Evolutionary conservation across 2,113 vertebrate genomes (phyloP).

Genomic region (Corythaeola cristata): DNA sequence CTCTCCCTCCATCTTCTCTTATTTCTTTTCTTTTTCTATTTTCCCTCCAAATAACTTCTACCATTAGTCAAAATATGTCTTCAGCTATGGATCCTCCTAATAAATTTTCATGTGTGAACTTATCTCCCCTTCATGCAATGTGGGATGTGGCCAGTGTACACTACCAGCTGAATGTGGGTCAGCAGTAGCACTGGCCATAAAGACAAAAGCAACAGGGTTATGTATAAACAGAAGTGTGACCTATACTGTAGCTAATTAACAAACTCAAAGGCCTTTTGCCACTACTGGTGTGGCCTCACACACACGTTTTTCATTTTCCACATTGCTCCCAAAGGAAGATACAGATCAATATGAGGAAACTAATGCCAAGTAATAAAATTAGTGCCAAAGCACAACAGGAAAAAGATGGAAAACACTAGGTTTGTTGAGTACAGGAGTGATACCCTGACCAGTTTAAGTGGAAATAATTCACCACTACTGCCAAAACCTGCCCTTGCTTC

Average conservation of each 20-base stretch:
- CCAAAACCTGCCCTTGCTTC: neutral
- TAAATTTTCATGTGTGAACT: neutral
- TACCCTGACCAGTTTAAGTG: neutral
- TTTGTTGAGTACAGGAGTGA: neutral
- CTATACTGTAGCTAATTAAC: neutral
- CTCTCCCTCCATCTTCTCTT: neutral
- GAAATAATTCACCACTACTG: neutral
- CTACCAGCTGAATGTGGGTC: neutral
- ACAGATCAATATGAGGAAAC: neutral
- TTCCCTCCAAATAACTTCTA: neutral
- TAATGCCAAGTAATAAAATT: neutral
- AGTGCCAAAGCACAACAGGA: neutral
- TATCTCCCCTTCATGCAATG: neutral
- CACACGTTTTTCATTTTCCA: neutral
- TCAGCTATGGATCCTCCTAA: neutral
- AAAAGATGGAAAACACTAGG: neutral
- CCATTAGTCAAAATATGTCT: neutral
- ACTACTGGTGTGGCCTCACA: neutral
- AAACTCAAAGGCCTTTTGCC: neutral
- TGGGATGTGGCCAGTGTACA: neutral
- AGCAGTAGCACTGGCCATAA: neutral
- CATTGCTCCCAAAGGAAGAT: neutral
- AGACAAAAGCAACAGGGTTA: neutral
- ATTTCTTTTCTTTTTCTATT: neutral
- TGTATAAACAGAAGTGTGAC: neutral